Conservation (phyloP, 2,888 invertebrate genomes). For the Neoaliturus tenellus region DNA sequence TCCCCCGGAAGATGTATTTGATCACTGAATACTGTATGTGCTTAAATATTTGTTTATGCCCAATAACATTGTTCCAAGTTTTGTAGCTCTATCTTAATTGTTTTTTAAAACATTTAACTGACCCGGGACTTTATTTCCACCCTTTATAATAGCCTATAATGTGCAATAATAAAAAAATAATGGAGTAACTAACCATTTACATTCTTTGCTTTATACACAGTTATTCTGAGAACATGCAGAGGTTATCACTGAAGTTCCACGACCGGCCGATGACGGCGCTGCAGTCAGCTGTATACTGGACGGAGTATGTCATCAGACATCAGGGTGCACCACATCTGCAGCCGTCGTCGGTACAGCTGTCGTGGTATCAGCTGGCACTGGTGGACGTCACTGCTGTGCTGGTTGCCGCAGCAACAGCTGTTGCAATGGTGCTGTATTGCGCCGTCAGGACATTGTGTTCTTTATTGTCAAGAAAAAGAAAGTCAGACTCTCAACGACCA, state of each 20-base stretch:
- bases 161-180: no score
- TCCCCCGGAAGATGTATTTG: no score
- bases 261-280: conserved; percentile 63
- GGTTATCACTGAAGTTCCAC: conserved; percentile 62
- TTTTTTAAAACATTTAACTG: no score
- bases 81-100: no score
- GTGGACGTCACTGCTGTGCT: conserved; percentile 64
- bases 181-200: no score
- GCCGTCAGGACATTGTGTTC: neutral
- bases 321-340: conserved; percentile 66
- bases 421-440: neutral
- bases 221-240: conserved; percentile 61
- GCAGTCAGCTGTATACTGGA: conserved; percentile 66
- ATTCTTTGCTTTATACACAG: conserved; percentile 54
- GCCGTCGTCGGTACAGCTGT: conserved; percentile 64
- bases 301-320: conserved; percentile 66
- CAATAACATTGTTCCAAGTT: no score
- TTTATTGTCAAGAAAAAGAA: neutral
- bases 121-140: no score
- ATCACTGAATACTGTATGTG: no score
- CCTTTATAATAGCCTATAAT: no score
- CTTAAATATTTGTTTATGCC: no score
- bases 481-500: neutral
- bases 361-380: conserved; percentile 66
- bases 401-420: neutral